Evolutionary conservation across 2,888 invertebrate genomes (phyloP), one percentile per base, ranked within the genome.

Genomic region (Zygothrica quintamaculata): DNA sequence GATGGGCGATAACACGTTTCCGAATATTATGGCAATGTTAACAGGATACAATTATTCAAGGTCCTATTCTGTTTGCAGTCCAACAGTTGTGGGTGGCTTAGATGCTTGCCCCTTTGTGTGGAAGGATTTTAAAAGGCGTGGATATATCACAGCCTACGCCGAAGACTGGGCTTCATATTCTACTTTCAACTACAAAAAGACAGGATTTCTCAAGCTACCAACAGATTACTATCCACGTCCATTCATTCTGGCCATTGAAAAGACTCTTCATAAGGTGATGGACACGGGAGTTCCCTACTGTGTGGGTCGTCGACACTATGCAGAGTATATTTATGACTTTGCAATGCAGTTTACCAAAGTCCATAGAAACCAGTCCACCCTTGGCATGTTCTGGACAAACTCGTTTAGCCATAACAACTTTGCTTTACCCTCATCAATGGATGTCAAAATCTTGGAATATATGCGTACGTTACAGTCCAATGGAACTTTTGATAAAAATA

Each of bases 1-100:
- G 93, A 93, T 96, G 70, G 96, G 94, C 0, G 97, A 97, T 79
- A 97, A 98, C 79, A 97, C 97, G 0, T 96, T 95, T 87, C 97
- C 98, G 0, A 98, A 98, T 90, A 90, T 98, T 53, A 95, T 97
- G 93, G 96, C 97, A 0, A 92, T 96, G 37, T 91, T 96, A 2
- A 94, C 95, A 0, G 98, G 97, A 0, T 92, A 93, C 60, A 93
- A 91, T 58, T 79, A 85, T n/a, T 62, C 88, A 0, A 78, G 92
- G 7, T 90, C 93, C 2, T 90, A 92, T 36, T 74, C 88, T 0
- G 88, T 92, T 31, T 93, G 93, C 62, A 89, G 92, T n/a, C 92
- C 93, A 1, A 88, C 85, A 6, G 81, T 78, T 0, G 86, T 90
- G 48, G 93, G 93, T 88, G 93, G 93, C 16, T 84, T 94, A 44